Conservation (phyloP, 2,797 vertebrate genomes). For the Melanotaenia boesemani region DNA sequence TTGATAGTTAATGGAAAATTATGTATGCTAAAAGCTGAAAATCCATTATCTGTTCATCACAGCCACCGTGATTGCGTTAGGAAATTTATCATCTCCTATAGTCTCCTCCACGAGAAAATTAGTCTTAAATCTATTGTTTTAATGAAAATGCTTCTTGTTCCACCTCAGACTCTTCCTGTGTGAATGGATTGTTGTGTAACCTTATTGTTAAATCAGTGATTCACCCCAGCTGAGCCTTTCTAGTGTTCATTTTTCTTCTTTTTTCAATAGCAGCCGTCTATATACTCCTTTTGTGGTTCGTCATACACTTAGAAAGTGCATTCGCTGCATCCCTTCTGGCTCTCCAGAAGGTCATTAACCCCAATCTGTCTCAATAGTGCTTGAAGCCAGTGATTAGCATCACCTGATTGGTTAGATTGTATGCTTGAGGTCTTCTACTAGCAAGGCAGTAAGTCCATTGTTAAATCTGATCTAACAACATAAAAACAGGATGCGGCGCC, state of each 20-base stretch:
- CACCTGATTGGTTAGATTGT: constrained; percentile 62
- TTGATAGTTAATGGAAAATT: constrained; percentile 35
- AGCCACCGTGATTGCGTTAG: constrained; percentile 39
- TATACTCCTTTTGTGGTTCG: constrained; percentile 32
- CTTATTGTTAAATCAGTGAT: constrained; percentile 35
- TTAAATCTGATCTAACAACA: constrained; percentile 21
- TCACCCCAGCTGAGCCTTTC: constrained; percentile 25
- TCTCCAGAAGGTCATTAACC: constrained; percentile 74
- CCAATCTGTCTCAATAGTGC: constrained; percentile 65
- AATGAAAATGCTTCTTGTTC: constrained; percentile 31
- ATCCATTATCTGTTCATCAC: constrained; percentile 45
- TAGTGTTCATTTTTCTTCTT: not conserved
- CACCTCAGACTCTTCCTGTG: not conserved
- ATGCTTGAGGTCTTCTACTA: constrained; percentile 22
- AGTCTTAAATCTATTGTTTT: constrained; percentile 48
- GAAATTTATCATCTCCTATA: constrained; percentile 40
- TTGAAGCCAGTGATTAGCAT: constrained; percentile 60
- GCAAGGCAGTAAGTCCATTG: constrained; percentile 24
- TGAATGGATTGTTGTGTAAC: constrained; percentile 22
- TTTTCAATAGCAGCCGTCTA: not conserved
- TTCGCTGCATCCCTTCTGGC: constrained; percentile 42
- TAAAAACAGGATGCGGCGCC: constrained; percentile 22
- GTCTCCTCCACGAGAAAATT: constrained; percentile 43
- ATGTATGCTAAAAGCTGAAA: constrained; percentile 27
- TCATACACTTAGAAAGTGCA: constrained; percentile 29